Base-by-base conservation (phyloP, 2,888 invertebrate genomes). In the Philhelius pedissequus region DNA sequence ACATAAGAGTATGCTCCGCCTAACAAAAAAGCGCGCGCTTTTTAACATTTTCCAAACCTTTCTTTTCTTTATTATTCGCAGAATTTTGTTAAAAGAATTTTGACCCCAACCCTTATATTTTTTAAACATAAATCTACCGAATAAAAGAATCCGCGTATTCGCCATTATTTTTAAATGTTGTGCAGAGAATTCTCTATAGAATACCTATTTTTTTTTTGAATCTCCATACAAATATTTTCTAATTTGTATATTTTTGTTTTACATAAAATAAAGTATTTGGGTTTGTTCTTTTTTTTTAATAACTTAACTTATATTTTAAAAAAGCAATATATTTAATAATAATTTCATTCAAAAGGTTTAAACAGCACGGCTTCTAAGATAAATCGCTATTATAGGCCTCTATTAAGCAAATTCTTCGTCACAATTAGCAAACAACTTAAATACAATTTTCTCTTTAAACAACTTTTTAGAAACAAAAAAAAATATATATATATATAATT, bases 381-480 rank as follows among this genome's bases (percentile, higher is more conserved):
- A 22, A 35, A 74, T 71, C 52, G 20, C 45, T 58, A 38, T 62
- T 35, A 43, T 73, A 73, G 66, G 56, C 58, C 27, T 62, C 35
- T 60, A 68, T 38, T 13, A 18, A 74, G 32, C 50, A 69, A 32
- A 56, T 40, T 20, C 15, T 20, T 69, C 27, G 27, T 64, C 48
- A 75, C 40, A 70, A 56, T 58, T 52, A 66, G 68, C 64, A 70
- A 70, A 78, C 40, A 78, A 38, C 74, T 56, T 48, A n/a, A 35
- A 64, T 66, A 64, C 35, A 56, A 56, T 58, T 58, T 56, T 32
- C 11, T 71, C n/a, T 32, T 35, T 38, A 20, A 62, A 62, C 60
- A 27, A 45, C 54, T 62, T 80, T 69, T 32, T 77, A 73, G 48
- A 62, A 77, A 73, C 48, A 35, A 71, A 76, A 86, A 71, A 48